phyloP scores from a whole-genome alignment of 30 jellyfish, hydroid and myxozoan species.

The Aurelia coerulea region DNA sequence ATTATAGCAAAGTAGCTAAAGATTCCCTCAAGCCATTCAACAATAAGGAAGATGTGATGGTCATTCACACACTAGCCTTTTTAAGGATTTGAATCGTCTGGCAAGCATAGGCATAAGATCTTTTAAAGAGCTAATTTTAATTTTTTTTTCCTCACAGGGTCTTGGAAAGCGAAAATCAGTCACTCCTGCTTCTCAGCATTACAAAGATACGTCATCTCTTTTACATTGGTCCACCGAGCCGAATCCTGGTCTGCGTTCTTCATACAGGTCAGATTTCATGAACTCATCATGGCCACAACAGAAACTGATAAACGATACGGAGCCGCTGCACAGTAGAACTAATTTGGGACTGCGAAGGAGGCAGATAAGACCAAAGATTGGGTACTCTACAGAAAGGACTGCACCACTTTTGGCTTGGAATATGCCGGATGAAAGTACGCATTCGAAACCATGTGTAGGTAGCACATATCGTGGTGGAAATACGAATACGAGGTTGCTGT shows the following conservation, averaged over 20 bases:
- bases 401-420: conserved; percentile 92
- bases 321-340: conserved; percentile 77
- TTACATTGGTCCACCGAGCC: conserved; percentile 75
- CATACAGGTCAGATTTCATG: conserved; percentile 34
- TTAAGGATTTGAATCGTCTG: no score
- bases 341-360: conserved; percentile 51
- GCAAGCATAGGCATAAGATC: no score
- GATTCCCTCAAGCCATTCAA: no score
- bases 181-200: conserved; percentile 65
- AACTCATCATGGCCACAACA: conserved; percentile 37
- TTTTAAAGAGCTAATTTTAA: no score
- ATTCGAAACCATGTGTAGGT: conserved; percentile 85
- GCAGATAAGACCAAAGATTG: conserved; percentile 2
- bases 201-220: conserved; percentile 65
- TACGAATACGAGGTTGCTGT: background rate
- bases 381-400: conserved; percentile 7
- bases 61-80: no score
- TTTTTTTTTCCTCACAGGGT: conserved; percentile 45
- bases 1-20: no score
- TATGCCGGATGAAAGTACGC: conserved; percentile 41
- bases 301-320: conserved; percentile 42
- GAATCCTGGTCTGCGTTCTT: conserved; percentile 15
- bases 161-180: conserved; percentile 80
- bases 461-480: conserved; percentile 10
- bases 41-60: no score